Base-by-base conservation (phyloP, 2,113 vertebrate species). In the Ivindomyrus marchei region DNA sequence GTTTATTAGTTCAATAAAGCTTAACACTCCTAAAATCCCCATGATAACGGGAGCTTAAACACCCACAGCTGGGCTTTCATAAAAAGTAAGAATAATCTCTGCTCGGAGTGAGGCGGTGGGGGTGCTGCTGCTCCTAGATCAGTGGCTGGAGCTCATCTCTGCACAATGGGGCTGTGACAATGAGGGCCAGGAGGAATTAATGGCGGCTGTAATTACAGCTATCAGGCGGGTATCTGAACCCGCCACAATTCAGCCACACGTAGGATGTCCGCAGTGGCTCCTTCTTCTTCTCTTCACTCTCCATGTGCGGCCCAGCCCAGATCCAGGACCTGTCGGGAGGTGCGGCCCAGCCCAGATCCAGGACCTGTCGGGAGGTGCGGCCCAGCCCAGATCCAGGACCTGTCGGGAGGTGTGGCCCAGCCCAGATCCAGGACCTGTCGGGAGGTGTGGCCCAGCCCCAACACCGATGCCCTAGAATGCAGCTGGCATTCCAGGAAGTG, bases 1-100 rank as follows among this genome's bases (percentile, higher is more conserved):
- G 94, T 96, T 96, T 95, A 96, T 95, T 93, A 92, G 93, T 90
- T 91, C 92, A 94, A 94, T 95, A 96, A 95, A 95, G 94, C 91
- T 89, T 88, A 89, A 92, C 93, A 93, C 93, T 94, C 93, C 91
- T 88, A 90, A 91, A 92, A 93, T 92, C 92, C 92, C 92, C 94
- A 94, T 89, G 93, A 91, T 92, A 94, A 94, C 93, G 93, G 94
- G 93, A 93, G 93, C 93, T 95, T 94, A 94, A 95, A 94, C 94
- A 95, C 95, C 94, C 94, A 93, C 92, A 93, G 92, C 94, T 85
- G 92, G 80, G 83, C 90, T 89, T 91, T 91, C 85, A 39, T 94
- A 93, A 95, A 93, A 94, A 94, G 90, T 88, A 91, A 89, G 95
- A 91, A 50, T 88, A 91, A 91, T 92, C 88, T 58, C 77, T 89